phyloP scores from a whole-genome alignment of 2,888 invertebrate genomes.

The Erebia ligea region DNA sequence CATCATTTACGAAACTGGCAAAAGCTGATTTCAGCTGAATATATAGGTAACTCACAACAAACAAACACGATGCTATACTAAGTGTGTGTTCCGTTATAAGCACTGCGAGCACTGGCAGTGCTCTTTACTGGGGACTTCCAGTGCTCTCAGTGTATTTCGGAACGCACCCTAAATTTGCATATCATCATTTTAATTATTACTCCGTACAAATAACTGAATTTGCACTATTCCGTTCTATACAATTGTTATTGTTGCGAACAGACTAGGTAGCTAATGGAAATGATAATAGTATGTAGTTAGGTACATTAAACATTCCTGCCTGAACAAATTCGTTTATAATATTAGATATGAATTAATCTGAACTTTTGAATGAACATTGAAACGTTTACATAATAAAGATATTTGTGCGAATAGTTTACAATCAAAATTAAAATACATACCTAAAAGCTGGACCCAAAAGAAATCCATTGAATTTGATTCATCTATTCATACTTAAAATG shows the following conservation, averaged over 20 bases:
- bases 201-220: slow-evolving; percentile 12
- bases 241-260: neutral
- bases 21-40: neutral
- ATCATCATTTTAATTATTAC: slow-evolving; percentile 10
- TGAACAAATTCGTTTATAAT: neutral
- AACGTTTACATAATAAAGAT: neutral
- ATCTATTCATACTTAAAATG: no score
- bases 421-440: no score
- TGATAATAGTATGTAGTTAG: neutral
- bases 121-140: no score
- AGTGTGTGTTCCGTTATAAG: no score
- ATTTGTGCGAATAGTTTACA: neutral
- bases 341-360: neutral
- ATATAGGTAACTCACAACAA: no score
- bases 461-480: no score
- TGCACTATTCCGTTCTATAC: neutral
- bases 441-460: no score
- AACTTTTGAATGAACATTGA: neutral
- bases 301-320: neutral
- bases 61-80: no score
- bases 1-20: neutral
- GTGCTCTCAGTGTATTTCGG: no score
- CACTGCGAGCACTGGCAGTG: no score
- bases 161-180: neutral
- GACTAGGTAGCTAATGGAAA: slow-evolving; percentile 6